phyloP scores from a whole-genome alignment of 1,140 invertebrate genomes.

The Temnothorax longispinosus region DNA sequence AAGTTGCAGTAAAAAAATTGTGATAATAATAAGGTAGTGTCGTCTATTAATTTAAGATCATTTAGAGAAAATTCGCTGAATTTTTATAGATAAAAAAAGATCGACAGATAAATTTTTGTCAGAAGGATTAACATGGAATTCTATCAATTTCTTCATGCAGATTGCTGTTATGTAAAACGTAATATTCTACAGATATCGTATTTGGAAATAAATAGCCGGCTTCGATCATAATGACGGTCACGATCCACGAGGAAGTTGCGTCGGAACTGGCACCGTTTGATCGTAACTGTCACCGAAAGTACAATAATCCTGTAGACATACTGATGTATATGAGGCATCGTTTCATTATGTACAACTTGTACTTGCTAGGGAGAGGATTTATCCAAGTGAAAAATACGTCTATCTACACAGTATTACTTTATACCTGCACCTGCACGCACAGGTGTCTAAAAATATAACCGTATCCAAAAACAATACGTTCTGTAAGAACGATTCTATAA shows the following conservation, averaged over 20 bases:
- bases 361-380: background rate
- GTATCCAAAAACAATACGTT: slow-evolving; percentile 6
- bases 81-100: background rate
- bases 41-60: background rate
- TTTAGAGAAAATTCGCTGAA: background rate
- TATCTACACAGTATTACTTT: slow-evolving; percentile 22
- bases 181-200: background rate
- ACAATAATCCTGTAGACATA: slow-evolving; percentile 7
- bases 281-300: slow-evolving; percentile 43
- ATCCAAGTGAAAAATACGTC: background rate
- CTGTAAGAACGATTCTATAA: slow-evolving; percentile 12
- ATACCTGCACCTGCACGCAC: slow-evolving; percentile 15
- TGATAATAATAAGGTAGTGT: background rate
- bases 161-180: background rate
- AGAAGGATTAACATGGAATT: background rate
- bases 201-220: background rate
- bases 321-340: slow-evolving; percentile 45
- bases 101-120: background rate
- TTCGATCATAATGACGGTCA: slow-evolving; percentile 16
- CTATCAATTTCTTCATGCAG: background rate
- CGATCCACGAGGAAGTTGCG: slow-evolving; percentile 16
- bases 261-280: slow-evolving; percentile 9
- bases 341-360: slow-evolving; percentile 43
- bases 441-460: slow-evolving; percentile 3
- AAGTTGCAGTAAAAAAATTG: background rate